Evolutionary conservation across 1,140 invertebrate genomes (phyloP), one percentile per base, ranked within the genome.

Genomic region (Lasioglossum albipes): DNA sequence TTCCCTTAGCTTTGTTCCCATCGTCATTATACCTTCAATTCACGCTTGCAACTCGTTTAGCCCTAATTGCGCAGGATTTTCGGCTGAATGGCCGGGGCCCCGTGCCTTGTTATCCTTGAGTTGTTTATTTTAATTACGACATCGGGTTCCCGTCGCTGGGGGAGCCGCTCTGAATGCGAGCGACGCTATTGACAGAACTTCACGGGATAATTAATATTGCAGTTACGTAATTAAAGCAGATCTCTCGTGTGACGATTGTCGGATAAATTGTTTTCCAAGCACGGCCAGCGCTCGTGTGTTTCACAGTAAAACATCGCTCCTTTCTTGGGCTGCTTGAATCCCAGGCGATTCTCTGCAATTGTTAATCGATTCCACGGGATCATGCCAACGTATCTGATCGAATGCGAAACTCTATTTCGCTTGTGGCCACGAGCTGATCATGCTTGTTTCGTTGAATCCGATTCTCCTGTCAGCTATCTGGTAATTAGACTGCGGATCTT

Each of bases 161-260:
- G 12, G 42, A 31, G 41, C n/a, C 27, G 18, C 4, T 4, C 2
- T 72, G 59, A 52, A 45, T 66, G 20, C 7, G 27, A 27, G 27
- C 66, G 27, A 20, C 45, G 22, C 27, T 36, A 54, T 79, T 79
- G 52, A 49, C 71, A 27, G 52, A n/a, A 66, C 18, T 59, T 67
- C 59, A 68, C 61, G 49, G 78, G 45, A 61, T 57, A 68, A 80
- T 75, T 49, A 75, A 68, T 65, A 20, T 41, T 72, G 52, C 65
- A 16, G 18, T 20, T 64, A 31, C 61, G 75, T 80, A 80, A 75
- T 80, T 68, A 75, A 27, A 31, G n/a, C 61, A 49, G 27, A 18
- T 49, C 41, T 49, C 41, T 20, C 62, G 9, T 7, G 16, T 5
- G 59, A 67, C 54, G 71, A 27, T 59, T 36, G 9, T 27, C n/a